A percentile compares a stretch with the other conserved stretches of the same genome.
These are phyloP conservation scores for Molanna angustata DNA, from an alignment of 2,888 invertebrate species.

Conservation along the genomic window DNA sequence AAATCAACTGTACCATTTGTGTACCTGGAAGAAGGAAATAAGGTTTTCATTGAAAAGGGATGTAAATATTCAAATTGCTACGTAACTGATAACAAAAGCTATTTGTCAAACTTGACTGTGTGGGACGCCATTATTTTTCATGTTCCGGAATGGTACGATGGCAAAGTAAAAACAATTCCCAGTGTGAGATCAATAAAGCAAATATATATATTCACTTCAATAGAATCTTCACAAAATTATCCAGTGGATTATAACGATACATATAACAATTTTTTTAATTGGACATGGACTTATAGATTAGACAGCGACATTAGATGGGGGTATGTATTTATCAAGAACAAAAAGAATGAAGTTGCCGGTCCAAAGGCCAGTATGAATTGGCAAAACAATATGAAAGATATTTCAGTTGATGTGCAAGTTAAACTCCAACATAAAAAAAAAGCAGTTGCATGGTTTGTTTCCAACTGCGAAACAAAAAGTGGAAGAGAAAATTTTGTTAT, in stretches of 20 bases:
- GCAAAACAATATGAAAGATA: slow-evolving; percentile 37
- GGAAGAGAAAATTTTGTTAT: slow-evolving; percentile 35
- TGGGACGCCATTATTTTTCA: slow-evolving; percentile 43
- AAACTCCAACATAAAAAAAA: slow-evolving; percentile 41
- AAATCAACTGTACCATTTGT: slow-evolving; percentile 39
- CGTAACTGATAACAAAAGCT: slow-evolving; percentile 38
- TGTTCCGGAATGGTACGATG: slow-evolving; percentile 38
- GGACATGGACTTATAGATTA: slow-evolving; percentile 48
- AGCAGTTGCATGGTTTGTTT: slow-evolving; percentile 46
- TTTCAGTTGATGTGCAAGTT: slow-evolving; percentile 36
- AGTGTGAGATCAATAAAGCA: slow-evolving; percentile 39
- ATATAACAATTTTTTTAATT: slow-evolving; percentile 48
- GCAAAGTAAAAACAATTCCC: slow-evolving; percentile 35
- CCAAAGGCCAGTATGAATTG: slow-evolving; percentile 44
- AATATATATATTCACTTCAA: slow-evolving; percentile 45
- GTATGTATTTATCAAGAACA: slow-evolving; percentile 43
- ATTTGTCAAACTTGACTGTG: slow-evolving; percentile 28
- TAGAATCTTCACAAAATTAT: slow-evolving; percentile 47
- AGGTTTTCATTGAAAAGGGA: slow-evolving; percentile 38
- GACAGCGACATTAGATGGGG: slow-evolving; percentile 46
- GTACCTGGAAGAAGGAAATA: slow-evolving; percentile 38
- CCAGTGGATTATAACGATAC: slow-evolving; percentile 41
- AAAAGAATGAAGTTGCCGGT: slow-evolving; percentile 40
- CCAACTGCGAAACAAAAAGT: slow-evolving; percentile 40
- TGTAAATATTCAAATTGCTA: slow-evolving; percentile 42